Percentiles rank a stretch among this genome's conserved stretches.
These are phyloP conservation scores for Atherix ibis DNA, from an alignment of 2,888 invertebrate species.

Conservation along the genomic window DNA sequence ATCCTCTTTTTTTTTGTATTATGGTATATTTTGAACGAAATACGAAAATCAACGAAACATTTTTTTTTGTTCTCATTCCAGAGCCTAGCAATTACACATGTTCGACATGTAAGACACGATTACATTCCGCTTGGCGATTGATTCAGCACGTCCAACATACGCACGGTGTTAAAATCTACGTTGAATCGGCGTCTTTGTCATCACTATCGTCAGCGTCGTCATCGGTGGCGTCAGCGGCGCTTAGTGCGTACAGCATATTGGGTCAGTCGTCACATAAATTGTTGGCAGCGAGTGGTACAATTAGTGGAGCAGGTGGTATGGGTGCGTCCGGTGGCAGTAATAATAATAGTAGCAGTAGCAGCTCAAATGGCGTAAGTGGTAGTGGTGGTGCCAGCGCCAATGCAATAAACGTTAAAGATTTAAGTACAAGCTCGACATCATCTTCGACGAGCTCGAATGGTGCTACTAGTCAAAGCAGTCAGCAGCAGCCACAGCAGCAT, in stretches of 20 bases:
- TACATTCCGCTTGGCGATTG: constrained; percentile 88
- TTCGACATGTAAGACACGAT: constrained; percentile 80
- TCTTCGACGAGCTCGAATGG: constrained; percentile 13
- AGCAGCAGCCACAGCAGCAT: constrained; percentile 13
- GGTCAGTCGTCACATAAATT: constrained; percentile 14
- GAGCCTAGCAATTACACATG: constrained; percentile 92
- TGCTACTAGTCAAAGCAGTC: constrained; percentile 13
- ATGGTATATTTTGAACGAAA: too few species aligned
- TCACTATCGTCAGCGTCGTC: constrained; percentile 29
- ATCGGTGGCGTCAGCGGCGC: constrained; percentile 27
- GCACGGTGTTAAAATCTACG: constrained; percentile 87
- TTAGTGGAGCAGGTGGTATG: constrained; percentile 6
- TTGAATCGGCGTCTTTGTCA: constrained; percentile 40
- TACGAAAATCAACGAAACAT: too few species aligned
- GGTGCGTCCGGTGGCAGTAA: constrained; percentile 4
- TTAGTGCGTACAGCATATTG: constrained; percentile 8
- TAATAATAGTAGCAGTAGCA: constrained; percentile 11
- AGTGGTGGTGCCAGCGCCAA: not conserved
- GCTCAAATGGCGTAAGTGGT: constrained; percentile 14
- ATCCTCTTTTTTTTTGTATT: too few species aligned
- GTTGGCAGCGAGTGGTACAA: constrained; percentile 5
- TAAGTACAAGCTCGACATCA: constrained; percentile 15
- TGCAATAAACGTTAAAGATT: too few species aligned
- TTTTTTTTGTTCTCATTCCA: too few species aligned
- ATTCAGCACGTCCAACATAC: constrained; percentile 89